Conservation (phyloP, 2,888 invertebrate genomes). For the Limnephilus lunatus region DNA sequence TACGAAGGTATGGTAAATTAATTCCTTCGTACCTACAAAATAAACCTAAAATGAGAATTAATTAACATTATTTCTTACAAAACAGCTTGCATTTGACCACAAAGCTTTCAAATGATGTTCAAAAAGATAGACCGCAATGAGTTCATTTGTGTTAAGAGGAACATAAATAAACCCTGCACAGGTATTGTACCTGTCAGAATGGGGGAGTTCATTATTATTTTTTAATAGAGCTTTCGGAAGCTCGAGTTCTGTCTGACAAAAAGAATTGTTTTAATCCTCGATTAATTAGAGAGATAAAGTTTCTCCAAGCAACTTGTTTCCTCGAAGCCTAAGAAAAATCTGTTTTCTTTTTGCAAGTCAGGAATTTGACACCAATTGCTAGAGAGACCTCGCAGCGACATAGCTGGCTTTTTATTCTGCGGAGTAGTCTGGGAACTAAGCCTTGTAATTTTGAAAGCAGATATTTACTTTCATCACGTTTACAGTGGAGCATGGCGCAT, state of each 20-base stretch:
- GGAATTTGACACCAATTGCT: conserved; percentile 13
- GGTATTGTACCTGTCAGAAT: neutral
- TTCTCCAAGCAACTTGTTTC: neutral
- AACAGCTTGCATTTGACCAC: neutral
- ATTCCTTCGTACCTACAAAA: neutral
- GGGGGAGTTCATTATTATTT: neutral
- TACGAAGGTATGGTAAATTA: neutral
- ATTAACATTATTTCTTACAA: neutral
- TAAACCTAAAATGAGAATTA: neutral
- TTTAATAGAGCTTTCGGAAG: neutral
- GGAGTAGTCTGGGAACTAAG: neutral
- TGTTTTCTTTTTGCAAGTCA: neutral
- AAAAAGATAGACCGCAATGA: neutral
- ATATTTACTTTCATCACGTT: conserved; percentile 63
- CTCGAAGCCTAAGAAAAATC: conserved; percentile 2
- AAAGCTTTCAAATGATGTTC: neutral
- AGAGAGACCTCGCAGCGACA: neutral
- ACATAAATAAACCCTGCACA: neutral
- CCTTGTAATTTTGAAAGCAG: conserved; percentile 58
- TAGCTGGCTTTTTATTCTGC: neutral
- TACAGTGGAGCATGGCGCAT: neutral
- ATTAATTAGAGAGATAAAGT: neutral
- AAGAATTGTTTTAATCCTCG: neutral
- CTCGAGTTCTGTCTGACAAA: neutral
- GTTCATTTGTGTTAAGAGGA: neutral